A percentile compares a stretch with the other conserved stretches of the same genome.
These are phyloP conservation scores for Rhaphigaster nebulosa DNA, from an alignment of 2,888 invertebrate genomes.

Conservation along the genomic window DNA sequence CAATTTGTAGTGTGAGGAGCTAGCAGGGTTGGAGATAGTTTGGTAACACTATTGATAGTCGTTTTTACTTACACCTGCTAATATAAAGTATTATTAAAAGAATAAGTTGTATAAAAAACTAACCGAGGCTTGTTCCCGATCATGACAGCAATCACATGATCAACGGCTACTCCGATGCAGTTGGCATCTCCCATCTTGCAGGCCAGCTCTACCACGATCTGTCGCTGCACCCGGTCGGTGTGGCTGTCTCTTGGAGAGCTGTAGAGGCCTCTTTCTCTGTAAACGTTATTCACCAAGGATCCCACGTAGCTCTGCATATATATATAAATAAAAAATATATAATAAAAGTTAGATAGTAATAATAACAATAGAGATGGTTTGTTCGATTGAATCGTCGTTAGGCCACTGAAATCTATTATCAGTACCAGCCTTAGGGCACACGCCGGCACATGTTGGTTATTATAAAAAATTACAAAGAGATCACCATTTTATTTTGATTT, in stretches of 20 bases:
- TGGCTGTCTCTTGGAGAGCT: conserved; percentile 4
- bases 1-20: too few relatives aligned
- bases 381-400: too few relatives aligned
- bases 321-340: background rate
- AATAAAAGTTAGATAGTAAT: background rate
- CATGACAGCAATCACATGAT: background rate
- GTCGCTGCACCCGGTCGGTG: conserved; percentile 34
- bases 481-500: too few relatives aligned
- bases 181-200: conserved; percentile 47
- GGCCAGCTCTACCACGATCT: conserved; percentile 33
- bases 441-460: too few relatives aligned
- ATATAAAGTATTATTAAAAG: too few relatives aligned
- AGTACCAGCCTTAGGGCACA: too few relatives aligned
- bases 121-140: background rate
- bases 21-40: too few relatives aligned
- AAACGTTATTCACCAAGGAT: conserved; percentile 34
- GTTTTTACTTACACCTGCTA: too few relatives aligned
- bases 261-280: background rate
- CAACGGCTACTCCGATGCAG: background rate
- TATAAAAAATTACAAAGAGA: too few relatives aligned
- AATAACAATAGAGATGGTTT: too few relatives aligned
- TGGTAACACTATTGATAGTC: too few relatives aligned
- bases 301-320: conserved; percentile 33
- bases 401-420: too few relatives aligned
- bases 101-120: background rate